Percentiles rank a stretch among this genome's conserved stretches.
phyloP scores from a whole-genome alignment of 2,113 vertebrate genomes.

The Corythaixoides concolor region DNA sequence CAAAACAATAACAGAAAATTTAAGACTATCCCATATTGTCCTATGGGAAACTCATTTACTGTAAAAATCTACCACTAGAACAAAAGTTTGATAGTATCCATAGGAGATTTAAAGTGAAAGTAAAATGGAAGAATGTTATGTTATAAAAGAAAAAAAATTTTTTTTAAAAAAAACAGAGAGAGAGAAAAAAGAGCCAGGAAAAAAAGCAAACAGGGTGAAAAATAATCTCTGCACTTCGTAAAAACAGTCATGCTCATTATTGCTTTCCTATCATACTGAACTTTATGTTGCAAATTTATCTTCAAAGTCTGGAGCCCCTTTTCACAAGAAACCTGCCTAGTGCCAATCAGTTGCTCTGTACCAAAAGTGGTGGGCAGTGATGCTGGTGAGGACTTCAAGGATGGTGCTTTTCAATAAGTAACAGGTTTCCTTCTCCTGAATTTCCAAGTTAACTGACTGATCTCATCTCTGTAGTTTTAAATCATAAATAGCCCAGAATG shows the following conservation, averaged over 20 bases:
- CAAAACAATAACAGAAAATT: neutral
- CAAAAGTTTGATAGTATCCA: neutral
- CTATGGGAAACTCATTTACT: neutral
- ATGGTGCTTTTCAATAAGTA: neutral
- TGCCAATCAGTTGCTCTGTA: neutral
- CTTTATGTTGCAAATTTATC: neutral
- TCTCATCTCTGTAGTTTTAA: neutral
- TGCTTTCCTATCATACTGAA: neutral
- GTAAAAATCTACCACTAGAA: neutral
- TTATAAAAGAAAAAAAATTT: neutral
- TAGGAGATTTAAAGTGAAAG: neutral
- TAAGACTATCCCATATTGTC: neutral
- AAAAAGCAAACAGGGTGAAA: neutral
- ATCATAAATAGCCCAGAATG: neutral
- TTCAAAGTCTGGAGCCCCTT: neutral
- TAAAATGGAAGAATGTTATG: neutral
- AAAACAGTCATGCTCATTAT: neutral
- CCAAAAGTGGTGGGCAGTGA: neutral
- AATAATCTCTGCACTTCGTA: neutral
- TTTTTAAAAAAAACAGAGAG: too few relatives aligned
- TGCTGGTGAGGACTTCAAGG: neutral
- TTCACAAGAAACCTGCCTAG: neutral
- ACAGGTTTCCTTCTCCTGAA: neutral
- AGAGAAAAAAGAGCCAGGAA: neutral
- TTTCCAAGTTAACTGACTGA: neutral